These are phyloP conservation scores for Sterrhoptilus dennistouni DNA, from an alignment of 2,113 vertebrate species.

Conservation along the genomic window DNA sequence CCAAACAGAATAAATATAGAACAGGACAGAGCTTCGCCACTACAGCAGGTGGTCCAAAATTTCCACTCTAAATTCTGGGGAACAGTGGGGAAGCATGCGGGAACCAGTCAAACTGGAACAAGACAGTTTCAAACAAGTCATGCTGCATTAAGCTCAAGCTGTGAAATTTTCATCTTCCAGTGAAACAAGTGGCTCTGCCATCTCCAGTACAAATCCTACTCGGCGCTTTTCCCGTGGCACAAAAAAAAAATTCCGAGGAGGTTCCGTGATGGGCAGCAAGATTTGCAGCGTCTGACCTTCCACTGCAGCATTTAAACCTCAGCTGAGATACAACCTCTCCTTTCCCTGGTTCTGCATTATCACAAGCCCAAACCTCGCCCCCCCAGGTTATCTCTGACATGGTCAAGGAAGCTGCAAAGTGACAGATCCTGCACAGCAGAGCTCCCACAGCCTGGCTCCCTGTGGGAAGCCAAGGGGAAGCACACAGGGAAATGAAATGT, in stretches of 20 bases:
- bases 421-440: not conserved
- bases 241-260: not conserved
- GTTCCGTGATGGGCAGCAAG: not conserved
- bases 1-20: not conserved
- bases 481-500: fast-evolving
- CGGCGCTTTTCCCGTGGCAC: not conserved
- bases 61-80: not conserved
- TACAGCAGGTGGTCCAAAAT: not conserved
- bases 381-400: not conserved
- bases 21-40: not conserved
- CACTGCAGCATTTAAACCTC: not conserved
- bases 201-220: not conserved
- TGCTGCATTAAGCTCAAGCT: not conserved
- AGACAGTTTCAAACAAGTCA: not conserved
- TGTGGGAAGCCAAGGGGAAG: not conserved
- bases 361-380: not conserved
- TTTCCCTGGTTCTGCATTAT: not conserved
- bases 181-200: not conserved
- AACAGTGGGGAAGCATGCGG: not conserved
- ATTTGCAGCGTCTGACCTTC: not conserved
- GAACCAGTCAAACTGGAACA: not conserved
- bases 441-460: not conserved
- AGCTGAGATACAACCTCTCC: not conserved
- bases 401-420: not conserved
- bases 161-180: not conserved